Base-by-base conservation (phyloP, 2,113 vertebrate species). In the Baryphthengus martii region DNA sequence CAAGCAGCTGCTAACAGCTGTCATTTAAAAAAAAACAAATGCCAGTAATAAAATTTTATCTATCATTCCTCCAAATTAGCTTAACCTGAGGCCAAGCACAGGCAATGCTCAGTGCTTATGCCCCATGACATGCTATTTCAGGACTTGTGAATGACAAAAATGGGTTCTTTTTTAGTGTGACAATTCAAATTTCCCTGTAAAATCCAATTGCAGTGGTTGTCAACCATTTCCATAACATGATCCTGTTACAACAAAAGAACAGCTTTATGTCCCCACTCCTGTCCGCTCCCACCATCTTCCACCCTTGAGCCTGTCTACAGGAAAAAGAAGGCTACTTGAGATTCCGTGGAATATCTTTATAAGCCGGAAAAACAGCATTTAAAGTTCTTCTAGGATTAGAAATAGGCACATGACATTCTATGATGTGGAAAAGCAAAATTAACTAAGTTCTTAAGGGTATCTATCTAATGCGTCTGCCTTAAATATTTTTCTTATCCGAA, bases 71-170 rank as follows among this genome's bases (percentile, higher is more conserved):
- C 61, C 39, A 93, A 96, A 97, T 95, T 94, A 96, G 94, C 94
- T 93, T 92, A 96, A 95, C 94, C 91, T 91, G 66, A 92, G 86
- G 85, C 85, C 88, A 90, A 93, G 95, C 95, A 95, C 92, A 96
- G 49, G 85, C 93, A 67, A 56, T 50, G 62, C n/a, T 93, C 24
- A 68, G 26, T 18, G 55, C 90, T 95, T 90, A 67, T 72, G 90
- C 23, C 35, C 39, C 93, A 86, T 94, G 88, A 65, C 88, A 78
- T 74, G 71, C 74, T 95, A 89, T 96, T 96, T 95, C 88, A 91
- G 92, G 74, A 91, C 59, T 55, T 44, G 47, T 8, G 66, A 94
- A 90, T 88, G 52, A 85, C n/a, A 94, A 91, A 94, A 95, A 80
- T 52, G 78, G 42, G 24, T 14, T 56, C 17, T 59, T 67, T 92